phyloP scores from a whole-genome alignment of 2,797 vertebrate genomes.

The Enteromius viviparus region DNA sequence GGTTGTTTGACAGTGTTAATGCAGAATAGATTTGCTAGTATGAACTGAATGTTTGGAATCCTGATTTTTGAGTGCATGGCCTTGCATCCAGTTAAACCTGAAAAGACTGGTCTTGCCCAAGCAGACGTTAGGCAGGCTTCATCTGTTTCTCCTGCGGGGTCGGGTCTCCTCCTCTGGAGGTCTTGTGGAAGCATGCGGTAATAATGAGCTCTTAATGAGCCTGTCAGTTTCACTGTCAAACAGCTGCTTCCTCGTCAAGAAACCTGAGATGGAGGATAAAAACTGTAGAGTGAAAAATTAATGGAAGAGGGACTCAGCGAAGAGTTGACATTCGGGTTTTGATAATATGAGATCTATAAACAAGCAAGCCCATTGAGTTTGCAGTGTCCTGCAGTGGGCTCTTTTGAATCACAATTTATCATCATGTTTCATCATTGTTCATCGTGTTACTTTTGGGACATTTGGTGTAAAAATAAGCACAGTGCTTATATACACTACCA shows the following conservation, averaged over 20 bases:
- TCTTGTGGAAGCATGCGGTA: constrained; percentile 23
- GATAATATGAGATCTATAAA: not conserved
- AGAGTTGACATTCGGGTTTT: constrained; percentile 1
- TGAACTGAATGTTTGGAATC: constrained; percentile 46
- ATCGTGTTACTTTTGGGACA: too few relatives aligned
- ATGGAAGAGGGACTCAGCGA: not conserved
- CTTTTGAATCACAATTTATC: not conserved
- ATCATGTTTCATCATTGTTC: too few relatives aligned
- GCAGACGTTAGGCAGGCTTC: not conserved
- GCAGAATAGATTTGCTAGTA: not conserved
- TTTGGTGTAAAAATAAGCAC: too few relatives aligned
- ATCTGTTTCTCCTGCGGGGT: not conserved
- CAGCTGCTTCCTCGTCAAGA: not conserved
- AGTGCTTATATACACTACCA: too few relatives aligned
- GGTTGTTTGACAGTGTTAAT: not conserved
- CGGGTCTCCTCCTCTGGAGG: not conserved
- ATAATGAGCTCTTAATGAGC: constrained; percentile 26
- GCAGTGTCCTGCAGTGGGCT: not conserved
- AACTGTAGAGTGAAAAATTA: not conserved
- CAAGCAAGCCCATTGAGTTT: not conserved
- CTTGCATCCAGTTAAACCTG: constrained; percentile 34
- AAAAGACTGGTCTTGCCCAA: not conserved
- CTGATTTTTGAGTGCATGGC: constrained; percentile 2
- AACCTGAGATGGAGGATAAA: constrained; percentile 12
- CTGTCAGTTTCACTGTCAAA: constrained; percentile 18